Evolutionary conservation across 1,140 invertebrate species (phyloP).

Genomic region (Nixonia krombeini): DNA sequence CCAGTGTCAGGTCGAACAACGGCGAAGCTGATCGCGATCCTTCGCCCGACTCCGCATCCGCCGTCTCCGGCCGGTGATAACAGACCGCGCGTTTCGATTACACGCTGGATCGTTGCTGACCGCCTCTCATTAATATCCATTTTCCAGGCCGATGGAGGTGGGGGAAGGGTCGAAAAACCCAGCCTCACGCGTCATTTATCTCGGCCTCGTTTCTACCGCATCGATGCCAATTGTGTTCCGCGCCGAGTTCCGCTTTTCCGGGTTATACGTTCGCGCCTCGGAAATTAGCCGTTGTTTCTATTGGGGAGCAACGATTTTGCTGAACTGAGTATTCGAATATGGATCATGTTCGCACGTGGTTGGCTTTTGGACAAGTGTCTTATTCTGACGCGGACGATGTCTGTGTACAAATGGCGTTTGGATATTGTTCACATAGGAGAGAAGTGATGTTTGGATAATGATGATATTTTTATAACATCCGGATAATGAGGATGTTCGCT

Average conservation of each 20-base stretch:
- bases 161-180: constrained; percentile 54
- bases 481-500: no score
- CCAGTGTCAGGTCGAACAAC: constrained; percentile 18
- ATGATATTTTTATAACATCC: no score
- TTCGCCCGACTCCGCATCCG: constrained; percentile 33
- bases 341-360: no score
- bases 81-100: constrained; percentile 36
- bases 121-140: constrained; percentile 63
- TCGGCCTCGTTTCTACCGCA: constrained; percentile 50
- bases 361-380: no score
- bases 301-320: constrained; percentile 9
- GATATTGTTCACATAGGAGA: no score
- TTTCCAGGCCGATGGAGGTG: constrained; percentile 57
- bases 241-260: constrained; percentile 24
- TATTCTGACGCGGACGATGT: no score
- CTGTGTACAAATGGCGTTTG: no score
- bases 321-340: constrained; percentile 30
- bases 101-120: constrained; percentile 37
- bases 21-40: constrained; percentile 36
- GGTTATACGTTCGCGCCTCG: constrained; percentile 26
- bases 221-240: constrained; percentile 64
- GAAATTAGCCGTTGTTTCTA: no score
- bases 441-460: no score
- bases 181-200: constrained; percentile 60
- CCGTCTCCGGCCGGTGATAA: constrained; percentile 36